Evolutionary conservation across 2,113 vertebrate genomes (phyloP).

Genomic region (Charina bottae): DNA sequence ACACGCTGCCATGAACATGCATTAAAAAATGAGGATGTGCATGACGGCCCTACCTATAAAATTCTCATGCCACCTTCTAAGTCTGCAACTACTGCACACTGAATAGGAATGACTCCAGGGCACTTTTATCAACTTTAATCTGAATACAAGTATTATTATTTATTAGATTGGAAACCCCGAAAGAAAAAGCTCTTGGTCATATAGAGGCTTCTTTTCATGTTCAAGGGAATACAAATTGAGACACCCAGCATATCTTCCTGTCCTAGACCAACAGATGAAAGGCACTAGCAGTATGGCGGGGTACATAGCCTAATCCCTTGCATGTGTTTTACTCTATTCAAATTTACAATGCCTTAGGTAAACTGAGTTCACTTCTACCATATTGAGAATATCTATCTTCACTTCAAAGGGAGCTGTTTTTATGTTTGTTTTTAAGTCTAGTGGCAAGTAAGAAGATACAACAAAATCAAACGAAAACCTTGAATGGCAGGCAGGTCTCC

Average conservation of each 20-base stretch:
- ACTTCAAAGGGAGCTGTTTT: neutral
- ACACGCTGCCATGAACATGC: neutral
- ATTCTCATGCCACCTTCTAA: neutral
- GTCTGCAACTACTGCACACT: neutral
- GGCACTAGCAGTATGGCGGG: neutral
- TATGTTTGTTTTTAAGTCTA: neutral
- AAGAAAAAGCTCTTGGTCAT: neutral
- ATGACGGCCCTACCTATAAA: neutral
- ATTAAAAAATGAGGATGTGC: neutral
- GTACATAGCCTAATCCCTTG: neutral
- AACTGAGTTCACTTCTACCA: neutral
- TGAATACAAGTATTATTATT: neutral
- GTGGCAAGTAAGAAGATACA: neutral
- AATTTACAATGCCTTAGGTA: neutral
- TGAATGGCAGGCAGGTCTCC: neutral
- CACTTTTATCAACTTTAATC: neutral
- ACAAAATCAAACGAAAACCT: neutral
- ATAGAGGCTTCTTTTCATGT: neutral
- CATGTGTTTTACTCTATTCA: neutral
- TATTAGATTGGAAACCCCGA: neutral
- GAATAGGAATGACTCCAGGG: neutral
- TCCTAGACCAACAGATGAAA: neutral
- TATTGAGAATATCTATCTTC: neutral
- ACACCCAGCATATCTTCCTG: neutral
- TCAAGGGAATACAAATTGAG: neutral